Evolutionary conservation across 2,888 invertebrate species (phyloP), one percentile per base, ranked within the genome.

Genomic region (Pyrocoelia pectoralis): DNA sequence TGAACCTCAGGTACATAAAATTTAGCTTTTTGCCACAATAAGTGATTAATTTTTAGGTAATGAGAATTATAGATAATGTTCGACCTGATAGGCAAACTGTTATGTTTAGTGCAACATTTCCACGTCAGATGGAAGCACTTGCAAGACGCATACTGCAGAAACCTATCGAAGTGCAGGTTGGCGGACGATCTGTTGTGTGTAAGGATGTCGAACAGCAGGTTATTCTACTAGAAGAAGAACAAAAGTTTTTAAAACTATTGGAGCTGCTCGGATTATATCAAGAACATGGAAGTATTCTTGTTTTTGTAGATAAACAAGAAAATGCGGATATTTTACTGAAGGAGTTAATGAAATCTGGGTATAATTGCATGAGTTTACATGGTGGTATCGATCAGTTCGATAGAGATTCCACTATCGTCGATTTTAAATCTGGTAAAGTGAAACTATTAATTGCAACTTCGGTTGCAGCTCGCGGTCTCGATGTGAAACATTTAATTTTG

Each of bases 321-420:
- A 94, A 96, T 76, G 98, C 98, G 0, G 98, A 98, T 78, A 93
- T 93, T 19, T 82, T 97, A 14, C 83, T 97, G 43, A 95, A 96
- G 77, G 97, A 98, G 75, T 86, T 99, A 1, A 94, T 99, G 93
- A 96, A 93, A 80, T 95, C 96, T 0, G 94, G 96, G 0, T 99
- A 99, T 80, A 91, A 93, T 10, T 98, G 98, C 78, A 91, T 98
- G 90, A 95, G 98, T 57, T 86, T 99, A 53, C 99, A 99, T 77
- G 99, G 99, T 61, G 99, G 98, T 71, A 98, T 99, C 77, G 99
- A 99, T 84, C 99, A 99, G 84, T 98, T 97, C 82, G 99, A 99
- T 84, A 87, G 99, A 72, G 99, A 99, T 83, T 96, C 96, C 2
- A 98, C 97, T 24, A 98, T 99, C 73, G 86, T 93, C 28, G 98